Percentiles rank a stretch among this genome's conserved stretches.
Conservation (phyloP, 1,140 invertebrate species). For the Pararge aegeria region DNA sequence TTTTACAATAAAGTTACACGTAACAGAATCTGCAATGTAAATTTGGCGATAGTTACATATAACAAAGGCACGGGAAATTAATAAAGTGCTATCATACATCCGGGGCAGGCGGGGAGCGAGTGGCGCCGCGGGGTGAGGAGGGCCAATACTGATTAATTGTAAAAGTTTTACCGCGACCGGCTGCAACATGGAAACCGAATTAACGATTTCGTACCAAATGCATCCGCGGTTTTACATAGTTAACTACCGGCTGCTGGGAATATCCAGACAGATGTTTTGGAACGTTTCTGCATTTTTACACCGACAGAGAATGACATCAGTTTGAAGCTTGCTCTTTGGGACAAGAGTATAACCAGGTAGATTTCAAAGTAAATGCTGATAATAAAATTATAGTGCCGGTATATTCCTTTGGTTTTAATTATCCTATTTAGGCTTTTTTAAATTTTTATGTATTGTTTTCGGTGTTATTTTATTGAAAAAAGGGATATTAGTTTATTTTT, state of each 20-base stretch:
- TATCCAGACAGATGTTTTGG: too few relatives aligned
- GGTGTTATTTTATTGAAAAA: too few relatives aligned
- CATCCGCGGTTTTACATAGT: neutral
- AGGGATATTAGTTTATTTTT: too few relatives aligned
- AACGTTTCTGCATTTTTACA: too few relatives aligned
- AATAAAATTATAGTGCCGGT: too few relatives aligned
- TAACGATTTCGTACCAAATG: slow-evolving; percentile 3
- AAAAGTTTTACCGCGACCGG: neutral
- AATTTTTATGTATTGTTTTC: too few relatives aligned
- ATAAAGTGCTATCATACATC: neutral
- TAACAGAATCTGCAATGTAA: neutral
- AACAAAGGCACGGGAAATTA: neutral
- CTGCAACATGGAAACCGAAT: slow-evolving; percentile 7
- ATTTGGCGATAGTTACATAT: neutral
- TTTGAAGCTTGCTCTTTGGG: too few relatives aligned
- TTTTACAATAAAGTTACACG: neutral
- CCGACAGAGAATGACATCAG: too few relatives aligned
- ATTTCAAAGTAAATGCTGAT: too few relatives aligned
- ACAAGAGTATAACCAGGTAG: too few relatives aligned
- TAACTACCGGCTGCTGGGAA: neutral
- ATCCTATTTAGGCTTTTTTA: too few relatives aligned
- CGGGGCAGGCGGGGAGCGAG: neutral
- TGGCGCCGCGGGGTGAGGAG: neutral
- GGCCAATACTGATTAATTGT: neutral
- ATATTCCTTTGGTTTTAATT: too few relatives aligned